phyloP scores from a whole-genome alignment of 1,140 invertebrate species.

The Heliconius hermathena region DNA sequence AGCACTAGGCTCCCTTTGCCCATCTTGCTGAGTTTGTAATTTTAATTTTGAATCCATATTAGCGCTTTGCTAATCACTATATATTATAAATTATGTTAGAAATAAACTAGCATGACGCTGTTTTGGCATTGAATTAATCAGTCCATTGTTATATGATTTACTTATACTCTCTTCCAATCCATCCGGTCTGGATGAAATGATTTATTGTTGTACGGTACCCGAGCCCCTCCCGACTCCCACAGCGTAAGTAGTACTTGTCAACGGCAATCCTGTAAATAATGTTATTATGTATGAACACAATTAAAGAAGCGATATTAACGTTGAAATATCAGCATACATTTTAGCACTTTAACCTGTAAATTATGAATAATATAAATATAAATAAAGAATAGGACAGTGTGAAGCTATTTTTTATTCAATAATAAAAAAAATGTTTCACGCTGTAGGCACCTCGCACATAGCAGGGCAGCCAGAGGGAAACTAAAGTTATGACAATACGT shows the following conservation, averaged over 20 bases:
- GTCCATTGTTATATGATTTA: slow-evolving; percentile 4
- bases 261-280: not conserved
- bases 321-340: not conserved
- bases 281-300: not conserved
- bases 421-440: too few relatives aligned
- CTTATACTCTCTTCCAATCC: slow-evolving; percentile 4
- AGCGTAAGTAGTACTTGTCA: not conserved
- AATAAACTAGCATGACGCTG: not conserved
- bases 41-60: not conserved
- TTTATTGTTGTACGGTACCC: not conserved
- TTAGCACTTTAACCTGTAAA: not conserved
- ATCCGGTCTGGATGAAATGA: not conserved
- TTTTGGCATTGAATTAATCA: slow-evolving; percentile 10
- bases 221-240: not conserved
- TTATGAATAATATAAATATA: not conserved
- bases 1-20: too few relatives aligned
- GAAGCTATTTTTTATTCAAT: too few relatives aligned
- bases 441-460: too few relatives aligned
- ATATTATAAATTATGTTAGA: not conserved
- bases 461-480: too few relatives aligned
- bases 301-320: not conserved
- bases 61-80: not conserved
- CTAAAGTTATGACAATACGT: too few relatives aligned
- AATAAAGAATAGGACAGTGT: too few relatives aligned
- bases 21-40: too few relatives aligned